phyloP scores from a whole-genome alignment of 2,888 invertebrate species.

The Alcis repandata region DNA sequence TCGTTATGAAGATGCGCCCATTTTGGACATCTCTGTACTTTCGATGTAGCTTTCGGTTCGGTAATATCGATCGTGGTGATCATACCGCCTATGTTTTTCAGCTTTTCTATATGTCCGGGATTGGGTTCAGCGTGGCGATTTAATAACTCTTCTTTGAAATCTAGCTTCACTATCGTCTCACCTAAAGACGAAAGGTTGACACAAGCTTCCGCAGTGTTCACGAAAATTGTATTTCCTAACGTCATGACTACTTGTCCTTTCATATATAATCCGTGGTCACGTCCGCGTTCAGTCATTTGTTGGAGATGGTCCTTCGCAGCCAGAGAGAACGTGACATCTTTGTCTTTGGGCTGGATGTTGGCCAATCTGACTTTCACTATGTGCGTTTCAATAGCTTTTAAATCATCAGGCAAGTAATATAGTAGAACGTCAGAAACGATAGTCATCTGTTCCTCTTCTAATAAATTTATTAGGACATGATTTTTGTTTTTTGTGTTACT shows the following conservation, averaged over 20 bases:
- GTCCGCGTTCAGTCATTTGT: constrained; percentile 60
- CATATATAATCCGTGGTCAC: constrained; percentile 65
- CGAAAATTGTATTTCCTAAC: constrained; percentile 88
- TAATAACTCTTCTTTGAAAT: constrained; percentile 84
- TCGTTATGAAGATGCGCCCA: constrained; percentile 84
- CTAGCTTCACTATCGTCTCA: constrained; percentile 82
- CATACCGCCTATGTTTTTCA: constrained; percentile 79
- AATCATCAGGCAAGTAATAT: constrained; percentile 82
- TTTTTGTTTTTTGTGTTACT: constrained; percentile 66
- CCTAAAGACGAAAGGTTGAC: constrained; percentile 81
- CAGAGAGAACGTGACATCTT: constrained; percentile 73
- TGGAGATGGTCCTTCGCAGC: constrained; percentile 65
- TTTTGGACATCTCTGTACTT: constrained; percentile 39
- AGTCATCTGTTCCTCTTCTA: constrained; percentile 87
- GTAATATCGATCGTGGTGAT: constrained; percentile 27
- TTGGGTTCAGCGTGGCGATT: constrained; percentile 72
- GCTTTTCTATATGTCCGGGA: constrained; percentile 77
- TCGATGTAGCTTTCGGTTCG: constrained; percentile 44
- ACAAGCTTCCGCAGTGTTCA: constrained; percentile 88
- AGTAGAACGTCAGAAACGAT: constrained; percentile 72
- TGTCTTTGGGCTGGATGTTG: constrained; percentile 73
- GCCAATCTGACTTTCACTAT: constrained; percentile 71
- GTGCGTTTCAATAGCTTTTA: constrained; percentile 78
- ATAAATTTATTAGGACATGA: constrained; percentile 80
- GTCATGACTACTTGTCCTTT: constrained; percentile 84